Conservation (phyloP, 1,140 invertebrate species). For the Drosophila guanche region DNA sequence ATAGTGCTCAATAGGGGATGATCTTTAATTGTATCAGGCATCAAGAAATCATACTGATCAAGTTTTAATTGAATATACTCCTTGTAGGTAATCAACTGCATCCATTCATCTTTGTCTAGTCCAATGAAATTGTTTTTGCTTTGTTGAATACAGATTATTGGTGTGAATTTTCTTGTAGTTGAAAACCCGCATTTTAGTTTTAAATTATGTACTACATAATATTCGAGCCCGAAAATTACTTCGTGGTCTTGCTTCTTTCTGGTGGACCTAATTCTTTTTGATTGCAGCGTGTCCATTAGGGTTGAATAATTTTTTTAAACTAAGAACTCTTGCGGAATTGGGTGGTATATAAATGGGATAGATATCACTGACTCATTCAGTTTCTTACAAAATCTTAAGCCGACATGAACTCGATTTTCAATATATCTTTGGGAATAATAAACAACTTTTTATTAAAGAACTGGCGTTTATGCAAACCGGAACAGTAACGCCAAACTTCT, state of each 20-base stretch:
- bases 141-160: no score
- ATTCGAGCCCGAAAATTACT: constrained; percentile 1
- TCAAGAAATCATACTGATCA: constrained; percentile 1
- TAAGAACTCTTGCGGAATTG: not conserved
- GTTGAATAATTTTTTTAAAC: not conserved
- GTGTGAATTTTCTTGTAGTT: no score
- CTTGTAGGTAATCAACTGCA: no score
- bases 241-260: not conserved
- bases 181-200: no score
- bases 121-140: no score
- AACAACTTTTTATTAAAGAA: no score
- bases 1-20: not conserved
- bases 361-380: no score
- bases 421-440: not conserved
- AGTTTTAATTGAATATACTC: constrained; percentile 1
- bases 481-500: no score
- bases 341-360: no score
- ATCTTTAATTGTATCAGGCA: constrained; percentile 1
- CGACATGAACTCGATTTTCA: not conserved
- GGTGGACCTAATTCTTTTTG: not conserved
- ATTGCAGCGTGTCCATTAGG: not conserved
- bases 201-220: constrained; percentile 1
- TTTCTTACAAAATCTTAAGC: no score
- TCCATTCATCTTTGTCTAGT: no score
- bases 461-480: no score